A percentile compares a stretch with the other conserved stretches of the same genome.
These are phyloP conservation scores for Laothoe populi DNA, from an alignment of 2,888 invertebrate genomes.

Conservation along the genomic window DNA sequence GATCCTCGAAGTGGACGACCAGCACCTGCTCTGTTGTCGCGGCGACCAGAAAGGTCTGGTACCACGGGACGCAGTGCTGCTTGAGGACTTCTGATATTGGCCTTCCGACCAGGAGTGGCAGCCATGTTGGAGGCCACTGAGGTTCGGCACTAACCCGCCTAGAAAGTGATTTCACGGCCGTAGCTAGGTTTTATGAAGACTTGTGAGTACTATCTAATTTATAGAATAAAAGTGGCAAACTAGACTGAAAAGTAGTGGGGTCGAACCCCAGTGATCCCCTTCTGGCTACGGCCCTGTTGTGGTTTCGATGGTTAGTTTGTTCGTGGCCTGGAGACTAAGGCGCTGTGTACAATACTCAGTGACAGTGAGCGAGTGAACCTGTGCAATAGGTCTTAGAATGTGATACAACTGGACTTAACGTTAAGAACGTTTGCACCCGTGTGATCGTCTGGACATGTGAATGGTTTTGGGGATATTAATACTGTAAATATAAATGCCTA, in stretches of 20 bases:
- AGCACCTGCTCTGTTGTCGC: slow-evolving; percentile 90
- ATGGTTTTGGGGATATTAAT: slow-evolving; percentile 34
- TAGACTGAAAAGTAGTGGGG: neutral
- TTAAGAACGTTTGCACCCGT: slow-evolving; percentile 5
- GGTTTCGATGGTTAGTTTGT: neutral
- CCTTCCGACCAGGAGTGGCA: slow-evolving; percentile 75
- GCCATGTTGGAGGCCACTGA: slow-evolving; percentile 74
- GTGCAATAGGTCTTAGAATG: slow-evolving; percentile 20
- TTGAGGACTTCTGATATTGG: slow-evolving; percentile 81
- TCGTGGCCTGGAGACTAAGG: neutral
- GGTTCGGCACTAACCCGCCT: slow-evolving; percentile 48
- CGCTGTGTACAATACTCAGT: neutral
- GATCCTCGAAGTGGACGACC: slow-evolving; percentile 90
- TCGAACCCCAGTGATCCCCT: neutral
- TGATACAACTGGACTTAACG: slow-evolving; percentile 13
- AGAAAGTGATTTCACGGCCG: slow-evolving; percentile 22
- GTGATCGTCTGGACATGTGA: slow-evolving; percentile 21
- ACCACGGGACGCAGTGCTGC: slow-evolving; percentile 88
- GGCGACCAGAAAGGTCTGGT: slow-evolving; percentile 91
- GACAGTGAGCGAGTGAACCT: slow-evolving; percentile 10
- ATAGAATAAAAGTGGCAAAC: neutral
- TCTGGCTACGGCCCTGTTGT: neutral
- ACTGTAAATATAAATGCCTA: slow-evolving; percentile 59
- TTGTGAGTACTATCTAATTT: neutral
- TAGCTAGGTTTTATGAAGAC: neutral